Conservation (phyloP, 2,113 vertebrate species). For the Junco hyemalis region DNA sequence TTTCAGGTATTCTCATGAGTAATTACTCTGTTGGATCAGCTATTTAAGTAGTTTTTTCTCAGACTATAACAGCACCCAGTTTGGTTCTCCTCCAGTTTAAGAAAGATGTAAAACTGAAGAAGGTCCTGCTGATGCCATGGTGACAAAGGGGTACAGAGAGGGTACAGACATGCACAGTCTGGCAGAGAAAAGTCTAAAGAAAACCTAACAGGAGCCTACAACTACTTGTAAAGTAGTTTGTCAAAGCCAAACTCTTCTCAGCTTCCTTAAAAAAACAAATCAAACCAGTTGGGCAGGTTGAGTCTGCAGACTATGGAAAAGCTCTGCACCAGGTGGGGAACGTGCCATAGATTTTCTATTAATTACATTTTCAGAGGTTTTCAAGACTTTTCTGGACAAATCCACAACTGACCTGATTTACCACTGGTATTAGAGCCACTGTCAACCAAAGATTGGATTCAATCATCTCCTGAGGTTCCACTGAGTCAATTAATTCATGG, state of each 20-base stretch:
- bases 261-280: rapidly evolving
- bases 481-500: not conserved
- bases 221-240: not conserved
- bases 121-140: not conserved
- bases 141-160: not conserved
- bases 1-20: not conserved
- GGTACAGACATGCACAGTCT: not conserved
- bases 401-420: not conserved
- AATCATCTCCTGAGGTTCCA: not conserved
- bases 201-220: not conserved
- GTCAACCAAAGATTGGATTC: not conserved
- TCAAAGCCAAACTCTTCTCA: not conserved
- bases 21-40: not conserved
- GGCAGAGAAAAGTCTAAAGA: not conserved
- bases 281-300: not conserved
- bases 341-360: rapidly evolving
- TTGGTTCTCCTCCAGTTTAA: not conserved
- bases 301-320: not conserved
- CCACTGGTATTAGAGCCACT: not conserved
- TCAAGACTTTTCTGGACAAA: not conserved
- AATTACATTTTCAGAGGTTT: not conserved
- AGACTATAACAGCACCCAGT: not conserved
- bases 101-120: not conserved
- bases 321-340: not conserved
- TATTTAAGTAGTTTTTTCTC: not conserved